Conservation (phyloP, 2,888 invertebrate species). For the Pycnomerus fuliginosus region DNA sequence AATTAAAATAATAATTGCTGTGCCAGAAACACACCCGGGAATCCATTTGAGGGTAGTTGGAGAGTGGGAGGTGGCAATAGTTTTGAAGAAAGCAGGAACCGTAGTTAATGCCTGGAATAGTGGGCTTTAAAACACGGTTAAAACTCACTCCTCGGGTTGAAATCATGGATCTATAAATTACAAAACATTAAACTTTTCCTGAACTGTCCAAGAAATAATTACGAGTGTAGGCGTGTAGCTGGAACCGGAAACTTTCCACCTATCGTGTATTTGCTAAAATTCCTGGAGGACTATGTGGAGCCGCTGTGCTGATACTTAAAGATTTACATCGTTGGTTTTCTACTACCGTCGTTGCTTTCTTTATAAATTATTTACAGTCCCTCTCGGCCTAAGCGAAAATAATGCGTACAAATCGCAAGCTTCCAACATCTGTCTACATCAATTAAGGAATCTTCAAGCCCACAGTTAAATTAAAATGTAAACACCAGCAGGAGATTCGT, state of each 20-base stretch:
- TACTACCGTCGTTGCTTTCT: constrained; percentile 4
- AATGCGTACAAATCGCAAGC: constrained; percentile 10
- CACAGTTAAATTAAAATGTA: neutral
- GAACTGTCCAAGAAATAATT: constrained; percentile 52
- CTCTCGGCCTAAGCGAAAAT: constrained; percentile 8
- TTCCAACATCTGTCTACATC: constrained; percentile 1
- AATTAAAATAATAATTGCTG: constrained; percentile 15
- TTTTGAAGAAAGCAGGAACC: constrained; percentile 17
- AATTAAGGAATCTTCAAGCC: neutral
- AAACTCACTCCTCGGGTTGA: constrained; percentile 38
- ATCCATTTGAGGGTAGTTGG: constrained; percentile 1
- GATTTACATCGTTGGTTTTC: constrained; percentile 16
- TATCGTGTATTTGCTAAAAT: constrained; percentile 17
- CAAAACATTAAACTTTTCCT: constrained; percentile 48
- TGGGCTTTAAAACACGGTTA: constrained; percentile 38
- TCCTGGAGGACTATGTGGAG: constrained; percentile 14
- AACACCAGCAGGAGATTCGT: neutral
- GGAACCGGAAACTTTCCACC: constrained; percentile 31
- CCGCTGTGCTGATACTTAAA: constrained; percentile 11
- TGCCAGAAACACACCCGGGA: constrained; percentile 8
- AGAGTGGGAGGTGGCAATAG: constrained; percentile 4
- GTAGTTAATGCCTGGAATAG: constrained; percentile 29
- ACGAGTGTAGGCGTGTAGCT: constrained; percentile 49
- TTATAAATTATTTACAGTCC: constrained; percentile 12
- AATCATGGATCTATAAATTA: constrained; percentile 47